These are phyloP conservation scores for Drosophila anceps DNA, from an alignment of 2,888 invertebrate species.

Conservation along the genomic window DNA sequence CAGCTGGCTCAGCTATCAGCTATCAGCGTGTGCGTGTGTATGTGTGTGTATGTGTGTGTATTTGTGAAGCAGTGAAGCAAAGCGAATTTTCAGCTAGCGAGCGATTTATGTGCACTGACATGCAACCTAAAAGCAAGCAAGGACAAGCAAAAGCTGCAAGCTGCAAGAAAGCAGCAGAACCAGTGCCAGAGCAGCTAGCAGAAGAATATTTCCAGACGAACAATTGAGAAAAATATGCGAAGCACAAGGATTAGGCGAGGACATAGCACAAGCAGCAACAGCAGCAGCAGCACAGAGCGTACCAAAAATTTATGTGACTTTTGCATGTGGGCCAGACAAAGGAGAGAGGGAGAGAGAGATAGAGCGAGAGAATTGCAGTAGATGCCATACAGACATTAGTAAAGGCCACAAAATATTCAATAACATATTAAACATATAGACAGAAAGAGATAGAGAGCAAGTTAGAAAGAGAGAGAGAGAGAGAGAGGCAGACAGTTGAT, in stretches of 20 bases:
- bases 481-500: slow-evolving; percentile 28
- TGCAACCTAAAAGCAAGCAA: slow-evolving; percentile 74
- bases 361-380: slow-evolving; percentile 6
- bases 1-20: slow-evolving; percentile 56
- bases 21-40: slow-evolving; percentile 35
- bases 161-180: slow-evolving; percentile 16
- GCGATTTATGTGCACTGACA: slow-evolving; percentile 79
- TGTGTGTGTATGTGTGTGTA: slow-evolving; percentile 48
- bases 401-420: slow-evolving; percentile 75
- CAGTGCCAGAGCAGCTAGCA: slow-evolving; percentile 14
- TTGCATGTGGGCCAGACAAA: slow-evolving; percentile 61
- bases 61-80: slow-evolving; percentile 73
- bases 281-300: slow-evolving; percentile 1
- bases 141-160: slow-evolving; percentile 64
- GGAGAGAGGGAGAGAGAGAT: no score
- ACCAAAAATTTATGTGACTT: slow-evolving; percentile 71
- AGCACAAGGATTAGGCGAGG: slow-evolving; percentile 72
- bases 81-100: slow-evolving; percentile 73
- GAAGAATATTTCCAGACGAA: slow-evolving; percentile 54
- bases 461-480: neutral
- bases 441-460: slow-evolving; percentile 37
- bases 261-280: slow-evolving; percentile 26
- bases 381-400: slow-evolving; percentile 67
- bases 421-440: slow-evolving; percentile 70
- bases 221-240: slow-evolving; percentile 77